These are phyloP conservation scores for Oligia fasciuncula DNA, from an alignment of 2,888 invertebrate genomes.

Conservation along the genomic window DNA sequence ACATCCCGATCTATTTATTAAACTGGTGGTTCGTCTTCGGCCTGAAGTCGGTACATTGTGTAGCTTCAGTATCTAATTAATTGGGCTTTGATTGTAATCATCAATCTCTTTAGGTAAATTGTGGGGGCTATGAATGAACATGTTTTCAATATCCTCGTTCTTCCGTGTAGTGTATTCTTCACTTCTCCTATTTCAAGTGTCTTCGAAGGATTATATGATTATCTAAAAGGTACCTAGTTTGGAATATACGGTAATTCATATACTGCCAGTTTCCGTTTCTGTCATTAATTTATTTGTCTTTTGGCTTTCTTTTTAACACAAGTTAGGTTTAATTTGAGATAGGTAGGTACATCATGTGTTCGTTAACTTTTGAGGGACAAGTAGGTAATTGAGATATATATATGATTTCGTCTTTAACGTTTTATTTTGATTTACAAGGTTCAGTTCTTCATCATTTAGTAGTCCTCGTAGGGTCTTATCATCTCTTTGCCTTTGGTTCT, in stretches of 20 bases:
- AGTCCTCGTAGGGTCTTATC: background rate
- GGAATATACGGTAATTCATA: background rate
- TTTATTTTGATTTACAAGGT: too few relatives aligned
- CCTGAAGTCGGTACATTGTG: slow-evolving; percentile 25
- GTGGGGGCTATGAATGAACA: background rate
- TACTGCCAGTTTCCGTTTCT: background rate
- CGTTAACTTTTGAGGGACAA: background rate
- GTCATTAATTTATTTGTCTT: background rate
- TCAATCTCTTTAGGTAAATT: slow-evolving; percentile 21
- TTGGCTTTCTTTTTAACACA: background rate
- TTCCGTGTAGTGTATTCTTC: background rate
- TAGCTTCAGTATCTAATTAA: slow-evolving; percentile 30
- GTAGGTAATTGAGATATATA: too few relatives aligned
- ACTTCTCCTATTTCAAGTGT: background rate
- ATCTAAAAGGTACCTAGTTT: background rate
- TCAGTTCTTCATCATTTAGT: background rate
- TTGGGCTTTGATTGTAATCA: slow-evolving; percentile 35
- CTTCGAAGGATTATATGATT: background rate
- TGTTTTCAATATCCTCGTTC: background rate
- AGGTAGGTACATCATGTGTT: background rate
- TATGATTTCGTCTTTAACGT: background rate
- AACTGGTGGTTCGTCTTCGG: slow-evolving; percentile 9
- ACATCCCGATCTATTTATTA: slow-evolving; percentile 3
- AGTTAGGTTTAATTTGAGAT: background rate
- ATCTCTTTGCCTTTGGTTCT: too few relatives aligned